Base-by-base conservation (phyloP, 2,888 invertebrate genomes). In the Linhomoeus sp. region DNA sequence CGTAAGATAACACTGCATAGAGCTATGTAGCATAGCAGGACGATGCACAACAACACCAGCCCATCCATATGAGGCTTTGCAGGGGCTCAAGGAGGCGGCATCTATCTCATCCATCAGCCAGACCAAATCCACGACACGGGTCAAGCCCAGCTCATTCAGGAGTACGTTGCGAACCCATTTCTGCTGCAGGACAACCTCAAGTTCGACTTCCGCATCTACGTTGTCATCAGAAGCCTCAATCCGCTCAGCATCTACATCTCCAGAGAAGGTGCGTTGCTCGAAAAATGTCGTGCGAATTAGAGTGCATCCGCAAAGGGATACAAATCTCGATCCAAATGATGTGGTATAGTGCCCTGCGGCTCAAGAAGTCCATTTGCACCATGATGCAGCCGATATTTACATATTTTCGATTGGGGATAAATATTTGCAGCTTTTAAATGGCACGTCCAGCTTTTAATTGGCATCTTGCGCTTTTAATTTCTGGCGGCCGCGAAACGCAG, bases 201-300 rank as follows among this genome's bases (percentile, higher is more conserved):
- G 53, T 71, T 70, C 56, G 70, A 71, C 56, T 62, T 71, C 17
- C 59, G 70, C 3, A 63, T 71, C 3, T 71, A 72, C 51, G 69
- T 66, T 2, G 64, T 71, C 22, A 56, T 72, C 19, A 61, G 60
- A 45, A 65, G 61, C 40, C 51, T 71, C 23, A 67, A 70, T 38
- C 71, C 71, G 1, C 53, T 71, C 37, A 65, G 67, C 5, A 58
- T 63, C 40, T 64, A 61, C 49, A 56, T 63, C 15, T 61, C 63
- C 2, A 46, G 60, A 50, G 64, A 60, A 61, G 70, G 53, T 65
- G 61, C 50, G 56, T 66, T 19, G 61, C 60, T 46, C 58, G 58
- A 45, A 66, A 67, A 50, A 66, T 66, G 2, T 7, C n/a, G n/a
- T 3, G 42, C 5, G n/a, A n/a, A n/a, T n/a, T n/a, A n/a, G n/a